Evolutionary conservation across 2,797 vertebrate genomes (phyloP).

Genomic region (Monodelphis domestica): DNA sequence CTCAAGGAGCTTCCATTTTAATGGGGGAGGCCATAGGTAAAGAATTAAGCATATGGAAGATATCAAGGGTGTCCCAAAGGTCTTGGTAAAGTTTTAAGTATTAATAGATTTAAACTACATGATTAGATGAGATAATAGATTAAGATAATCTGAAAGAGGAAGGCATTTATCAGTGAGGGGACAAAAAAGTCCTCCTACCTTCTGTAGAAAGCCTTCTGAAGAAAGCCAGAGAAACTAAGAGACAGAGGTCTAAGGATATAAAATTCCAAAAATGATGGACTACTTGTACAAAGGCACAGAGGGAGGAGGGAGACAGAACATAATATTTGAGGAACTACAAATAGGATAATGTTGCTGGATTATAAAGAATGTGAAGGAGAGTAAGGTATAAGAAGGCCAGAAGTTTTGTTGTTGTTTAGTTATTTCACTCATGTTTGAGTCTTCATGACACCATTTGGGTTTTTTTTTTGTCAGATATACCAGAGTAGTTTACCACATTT

Average conservation of each 20-base stretch:
- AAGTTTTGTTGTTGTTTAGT: background rate
- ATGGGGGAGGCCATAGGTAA: background rate
- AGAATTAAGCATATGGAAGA: background rate
- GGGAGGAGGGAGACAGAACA: background rate
- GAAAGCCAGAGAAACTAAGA: background rate
- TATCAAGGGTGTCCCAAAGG: background rate
- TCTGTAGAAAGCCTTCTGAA: too few relatives aligned
- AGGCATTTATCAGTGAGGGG: background rate
- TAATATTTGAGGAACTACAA: too few relatives aligned
- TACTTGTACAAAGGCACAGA: background rate
- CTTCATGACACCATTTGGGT: background rate
- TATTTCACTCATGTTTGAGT: background rate
- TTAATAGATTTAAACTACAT: background rate
- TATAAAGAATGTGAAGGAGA: background rate
- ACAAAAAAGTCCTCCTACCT: too few relatives aligned
- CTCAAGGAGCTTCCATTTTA: background rate
- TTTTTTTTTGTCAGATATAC: background rate
- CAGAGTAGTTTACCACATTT: background rate
- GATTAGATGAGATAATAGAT: too few relatives aligned
- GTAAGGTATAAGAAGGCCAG: background rate
- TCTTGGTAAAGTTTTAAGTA: background rate
- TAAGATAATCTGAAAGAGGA: background rate
- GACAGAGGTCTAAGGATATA: background rate
- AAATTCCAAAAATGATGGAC: background rate
- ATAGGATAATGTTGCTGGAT: too few relatives aligned